These are phyloP conservation scores for Thymelicus acteon DNA, from an alignment of 2,888 invertebrate genomes.

Conservation along the genomic window DNA sequence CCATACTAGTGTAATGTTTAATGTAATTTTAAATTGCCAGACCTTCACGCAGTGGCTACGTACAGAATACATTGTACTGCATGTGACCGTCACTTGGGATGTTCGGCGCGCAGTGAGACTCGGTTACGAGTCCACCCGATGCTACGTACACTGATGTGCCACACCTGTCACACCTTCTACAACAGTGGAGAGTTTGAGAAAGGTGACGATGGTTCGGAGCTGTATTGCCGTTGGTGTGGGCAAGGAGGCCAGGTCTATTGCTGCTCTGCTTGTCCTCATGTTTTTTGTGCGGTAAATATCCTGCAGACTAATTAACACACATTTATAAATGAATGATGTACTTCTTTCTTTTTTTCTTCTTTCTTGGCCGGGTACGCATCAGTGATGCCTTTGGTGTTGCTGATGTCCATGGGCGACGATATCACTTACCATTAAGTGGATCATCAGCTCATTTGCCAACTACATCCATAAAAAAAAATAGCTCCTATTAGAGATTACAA, in stretches of 20 bases:
- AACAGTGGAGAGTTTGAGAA: conserved; percentile 93
- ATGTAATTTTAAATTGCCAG: conserved; percentile 61
- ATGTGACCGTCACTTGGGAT: conserved; percentile 90
- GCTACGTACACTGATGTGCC: conserved; percentile 89
- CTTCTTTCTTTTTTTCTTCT: no score
- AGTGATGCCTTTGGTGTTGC: no score
- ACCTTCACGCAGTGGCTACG: conserved; percentile 84
- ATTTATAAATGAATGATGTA: no score
- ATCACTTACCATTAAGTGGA: no score
- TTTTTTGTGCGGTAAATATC: conserved; percentile 87
- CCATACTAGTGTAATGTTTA: neutral
- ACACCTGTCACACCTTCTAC: conserved; percentile 90
- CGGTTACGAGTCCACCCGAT: conserved; percentile 90
- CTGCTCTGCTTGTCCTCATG: conserved; percentile 90
- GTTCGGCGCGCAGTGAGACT: conserved; percentile 86
- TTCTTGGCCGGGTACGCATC: no score
- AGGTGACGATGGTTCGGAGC: conserved; percentile 92
- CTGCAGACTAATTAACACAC: conserved; percentile 13
- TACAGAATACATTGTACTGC: conserved; percentile 89
- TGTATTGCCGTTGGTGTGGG: conserved; percentile 94
- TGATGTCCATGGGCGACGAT: no score
- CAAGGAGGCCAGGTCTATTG: conserved; percentile 92
- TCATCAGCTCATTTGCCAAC: no score
- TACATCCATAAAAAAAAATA: no score
- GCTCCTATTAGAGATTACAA: no score